A percentile compares a stretch with the other conserved stretches of the same genome.
These are phyloP conservation scores for Neogale vison DNA, from an alignment of 2,113 vertebrate species.

Conservation along the genomic window DNA sequence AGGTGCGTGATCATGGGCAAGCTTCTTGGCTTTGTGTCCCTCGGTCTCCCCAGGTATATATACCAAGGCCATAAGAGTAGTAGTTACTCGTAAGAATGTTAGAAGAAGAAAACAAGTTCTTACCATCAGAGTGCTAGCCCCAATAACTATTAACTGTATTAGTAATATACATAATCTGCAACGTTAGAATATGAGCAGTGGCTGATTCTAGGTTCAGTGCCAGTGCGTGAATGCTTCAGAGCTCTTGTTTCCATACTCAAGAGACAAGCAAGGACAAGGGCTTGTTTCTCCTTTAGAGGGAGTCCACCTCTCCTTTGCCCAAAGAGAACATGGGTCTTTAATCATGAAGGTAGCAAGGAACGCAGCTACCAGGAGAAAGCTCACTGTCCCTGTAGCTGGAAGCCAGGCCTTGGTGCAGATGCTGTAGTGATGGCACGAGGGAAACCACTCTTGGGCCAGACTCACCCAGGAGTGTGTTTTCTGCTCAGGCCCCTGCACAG, in stretches of 20 bases:
- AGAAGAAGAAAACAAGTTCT: neutral
- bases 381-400: neutral
- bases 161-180: accelerated
- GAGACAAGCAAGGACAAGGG: neutral
- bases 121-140: neutral
- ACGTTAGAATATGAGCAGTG: neutral
- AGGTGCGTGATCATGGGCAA: neutral
- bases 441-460: neutral
- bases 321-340: neutral
- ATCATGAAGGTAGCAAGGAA: neutral
- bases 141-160: neutral
- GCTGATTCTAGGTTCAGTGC: neutral
- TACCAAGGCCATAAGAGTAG: neutral
- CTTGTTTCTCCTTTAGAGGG: neutral
- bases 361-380: neutral
- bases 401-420: neutral
- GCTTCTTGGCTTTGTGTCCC: neutral
- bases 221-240: accelerated
- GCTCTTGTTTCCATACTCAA: neutral
- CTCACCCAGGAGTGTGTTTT: accelerated
- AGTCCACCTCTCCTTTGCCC: neutral
- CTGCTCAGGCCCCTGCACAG: neutral
- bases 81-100: neutral
- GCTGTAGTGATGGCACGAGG: neutral
- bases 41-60: neutral